These are phyloP conservation scores for Pseudachorutes palmiensis DNA, from an alignment of 1,140 invertebrate genomes.

Conservation along the genomic window DNA sequence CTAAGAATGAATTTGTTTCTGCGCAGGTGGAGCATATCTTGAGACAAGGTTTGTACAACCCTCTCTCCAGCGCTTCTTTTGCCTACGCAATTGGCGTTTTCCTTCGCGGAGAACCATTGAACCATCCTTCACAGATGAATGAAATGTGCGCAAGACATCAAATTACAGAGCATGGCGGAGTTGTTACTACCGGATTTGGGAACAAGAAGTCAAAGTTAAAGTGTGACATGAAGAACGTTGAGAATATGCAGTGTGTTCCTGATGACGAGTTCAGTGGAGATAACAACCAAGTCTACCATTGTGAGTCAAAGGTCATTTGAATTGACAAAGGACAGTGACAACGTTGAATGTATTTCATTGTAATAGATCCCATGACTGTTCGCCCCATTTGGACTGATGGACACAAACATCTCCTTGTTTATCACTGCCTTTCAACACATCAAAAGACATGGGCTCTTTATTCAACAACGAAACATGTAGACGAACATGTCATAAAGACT, in stretches of 20 bases:
- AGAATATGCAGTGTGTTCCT: not conserved
- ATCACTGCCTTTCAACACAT: not conserved
- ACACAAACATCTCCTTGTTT: not conserved
- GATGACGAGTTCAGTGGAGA: not conserved
- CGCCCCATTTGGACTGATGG: not conserved
- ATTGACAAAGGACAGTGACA: too few species aligned
- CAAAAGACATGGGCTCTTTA: not conserved
- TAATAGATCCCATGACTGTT: not conserved
- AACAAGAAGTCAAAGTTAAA: not conserved
- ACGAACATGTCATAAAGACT: not conserved
- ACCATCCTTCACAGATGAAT: not conserved
- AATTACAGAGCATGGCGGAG: not conserved
- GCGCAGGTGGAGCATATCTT: not conserved
- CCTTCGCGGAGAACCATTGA: not conserved
- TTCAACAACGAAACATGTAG: not conserved
- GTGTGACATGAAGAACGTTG: not conserved
- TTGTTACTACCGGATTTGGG: not conserved
- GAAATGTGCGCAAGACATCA: constrained; percentile 2
- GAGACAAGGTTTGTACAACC: not conserved
- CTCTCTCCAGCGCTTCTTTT: not conserved
- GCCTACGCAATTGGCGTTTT: not conserved
- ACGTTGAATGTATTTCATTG: not conserved
- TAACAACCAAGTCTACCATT: not conserved
- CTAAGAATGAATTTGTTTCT: not conserved
- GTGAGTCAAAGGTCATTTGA: too few species aligned